Base-by-base conservation (phyloP, 2,888 invertebrate genomes). In the Orthosia gothica region DNA sequence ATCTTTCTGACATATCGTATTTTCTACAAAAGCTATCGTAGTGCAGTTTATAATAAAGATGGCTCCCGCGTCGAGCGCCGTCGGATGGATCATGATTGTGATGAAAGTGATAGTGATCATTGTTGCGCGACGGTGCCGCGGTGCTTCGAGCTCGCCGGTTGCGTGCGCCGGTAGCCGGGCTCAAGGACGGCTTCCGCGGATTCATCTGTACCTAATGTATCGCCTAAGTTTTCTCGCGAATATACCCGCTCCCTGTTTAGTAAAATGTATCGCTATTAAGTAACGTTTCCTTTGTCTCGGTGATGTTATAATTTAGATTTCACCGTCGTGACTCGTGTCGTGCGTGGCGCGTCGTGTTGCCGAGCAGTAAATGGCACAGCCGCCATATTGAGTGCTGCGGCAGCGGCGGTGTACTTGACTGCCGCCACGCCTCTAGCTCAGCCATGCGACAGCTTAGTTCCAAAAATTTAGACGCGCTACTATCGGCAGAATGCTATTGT, bases 371-470 rank as follows among this genome's bases (percentile, higher is more conserved):
- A 18, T n/a, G 55, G 23, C 23, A 62, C 57, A 61, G 62, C 57
- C 32, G 63, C 63, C 62, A 63, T 63, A 57, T 62, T 7, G 5
- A 62, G 12, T 3, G 45, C 20, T 7, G 40, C 40, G 40, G 40
- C 40, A 9, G 40, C 40, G 9, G 5, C 18, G 71, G 67, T 47
- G 71, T 76, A 63, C 71, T 66, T 52, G 70, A 50, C 54, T 18
- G 32, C 63, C 11, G 61, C 40, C 26, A 26, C n/a, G n/a, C n/a
- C n/a, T n/a, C n/a, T n/a, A n/a, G n/a, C n/a, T n/a, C 32, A 32
- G 32, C 7, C 32, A 5, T 40, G 40, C 40, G 40, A 40, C 40
- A 40, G 40, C 9, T 40, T 40, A 40, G 9, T 40, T 40, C 40
- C 40, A 9, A 40, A 40, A 40, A 40, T 40, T 7, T 40, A 1